A percentile compares a stretch with the other conserved stretches of the same genome.
phyloP scores from a whole-genome alignment of 2,888 invertebrate genomes.

The Helleia helle region DNA sequence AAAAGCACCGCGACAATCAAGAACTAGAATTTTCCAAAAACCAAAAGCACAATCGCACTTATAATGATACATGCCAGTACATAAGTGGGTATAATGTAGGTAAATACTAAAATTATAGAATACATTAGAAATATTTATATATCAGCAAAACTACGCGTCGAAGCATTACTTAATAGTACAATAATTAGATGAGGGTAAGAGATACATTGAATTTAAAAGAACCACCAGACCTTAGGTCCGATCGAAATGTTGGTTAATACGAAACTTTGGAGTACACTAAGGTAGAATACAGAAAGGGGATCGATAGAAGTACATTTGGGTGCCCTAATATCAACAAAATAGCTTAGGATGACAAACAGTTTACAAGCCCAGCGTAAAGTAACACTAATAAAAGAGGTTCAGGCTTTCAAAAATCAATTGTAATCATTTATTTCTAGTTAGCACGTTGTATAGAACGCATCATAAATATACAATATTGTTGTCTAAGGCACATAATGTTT shows the following conservation, averaged over 20 bases:
- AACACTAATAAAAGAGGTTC: conserved; percentile 47
- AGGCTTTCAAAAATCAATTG: conserved; percentile 64
- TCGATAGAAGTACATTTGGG: no score
- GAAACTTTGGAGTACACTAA: conserved; percentile 2
- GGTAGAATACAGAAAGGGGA: conserved; percentile 8
- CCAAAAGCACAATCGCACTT: conserved; percentile 58
- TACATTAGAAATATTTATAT: conserved; percentile 58
- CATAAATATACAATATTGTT: conserved; percentile 75
- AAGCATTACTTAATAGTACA: conserved; percentile 67
- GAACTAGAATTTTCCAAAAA: conserved; percentile 36
- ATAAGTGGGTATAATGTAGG: conserved; percentile 65
- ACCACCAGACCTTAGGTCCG: conserved; percentile 39
- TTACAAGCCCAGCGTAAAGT: conserved; percentile 56
- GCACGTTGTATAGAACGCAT: conserved; percentile 74
- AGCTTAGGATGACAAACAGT: conserved; percentile 26
- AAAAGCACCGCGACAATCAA: conserved; percentile 60
- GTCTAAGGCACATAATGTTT: conserved; percentile 76
- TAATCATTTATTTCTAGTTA: conserved; percentile 69
- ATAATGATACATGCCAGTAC: conserved; percentile 60
- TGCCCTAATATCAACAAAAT: conserved; percentile 12
- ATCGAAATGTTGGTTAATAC: neutral
- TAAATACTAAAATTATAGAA: conserved; percentile 68
- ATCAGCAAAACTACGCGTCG: conserved; percentile 65
- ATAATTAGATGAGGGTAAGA: conserved; percentile 56
- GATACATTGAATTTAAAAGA: conserved; percentile 52